These are phyloP conservation scores for Rhinoderma darwinii DNA, from an alignment of 2,113 vertebrate species.

Conservation along the genomic window DNA sequence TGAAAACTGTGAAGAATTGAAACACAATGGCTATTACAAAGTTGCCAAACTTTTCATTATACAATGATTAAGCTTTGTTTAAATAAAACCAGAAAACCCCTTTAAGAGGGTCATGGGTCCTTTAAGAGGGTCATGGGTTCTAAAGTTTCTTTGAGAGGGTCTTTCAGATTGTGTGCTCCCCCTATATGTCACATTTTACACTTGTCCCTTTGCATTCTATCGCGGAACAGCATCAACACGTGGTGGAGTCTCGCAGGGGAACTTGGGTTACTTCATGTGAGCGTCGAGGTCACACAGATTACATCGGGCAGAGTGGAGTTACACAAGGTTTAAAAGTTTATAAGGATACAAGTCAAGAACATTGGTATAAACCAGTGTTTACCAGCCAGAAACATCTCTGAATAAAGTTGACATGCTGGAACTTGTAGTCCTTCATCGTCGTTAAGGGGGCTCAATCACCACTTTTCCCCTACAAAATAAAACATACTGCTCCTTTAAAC, in stretches of 20 bases:
- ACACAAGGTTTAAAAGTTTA: conserved; percentile 1
- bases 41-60: background rate
- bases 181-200: background rate
- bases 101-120: background rate
- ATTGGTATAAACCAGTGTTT: no score
- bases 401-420: background rate
- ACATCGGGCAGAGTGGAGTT: background rate
- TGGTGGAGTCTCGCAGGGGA: background rate
- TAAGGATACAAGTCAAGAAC: background rate
- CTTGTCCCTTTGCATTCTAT: background rate
- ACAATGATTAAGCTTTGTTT: background rate
- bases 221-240: background rate
- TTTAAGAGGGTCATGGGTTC: background rate
- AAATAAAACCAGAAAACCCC: background rate
- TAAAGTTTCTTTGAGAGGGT: background rate
- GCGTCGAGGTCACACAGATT: background rate
- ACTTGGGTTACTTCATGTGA: background rate
- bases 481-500: no score
- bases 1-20: background rate
- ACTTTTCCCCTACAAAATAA: no score
- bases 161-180: background rate
- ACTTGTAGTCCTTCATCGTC: background rate
- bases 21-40: background rate
- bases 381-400: background rate
- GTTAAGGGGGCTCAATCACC: background rate